Evolutionary conservation across 2,888 invertebrate species (phyloP), one percentile per base, ranked within the genome.

Genomic region (Argyresthia goedartella): DNA sequence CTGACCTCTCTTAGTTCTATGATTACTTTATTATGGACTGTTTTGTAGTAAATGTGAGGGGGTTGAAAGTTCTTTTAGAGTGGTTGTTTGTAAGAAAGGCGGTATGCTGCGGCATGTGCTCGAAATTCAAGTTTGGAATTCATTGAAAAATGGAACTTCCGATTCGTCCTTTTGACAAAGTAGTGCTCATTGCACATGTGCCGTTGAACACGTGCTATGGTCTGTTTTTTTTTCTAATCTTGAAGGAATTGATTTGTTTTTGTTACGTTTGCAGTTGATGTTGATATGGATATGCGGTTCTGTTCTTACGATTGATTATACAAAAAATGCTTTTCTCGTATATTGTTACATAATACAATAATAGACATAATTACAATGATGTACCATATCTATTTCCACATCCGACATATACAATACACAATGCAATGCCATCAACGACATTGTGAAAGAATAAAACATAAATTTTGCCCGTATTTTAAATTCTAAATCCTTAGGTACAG

Each of bases 161-260:
- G 72, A 73, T 71, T 70, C 73, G 66, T 72, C 73, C 68, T 69
- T 70, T 71, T 65, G 59, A 66, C 62, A 62, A 66, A 59, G 64
- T 62, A 64, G 60, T 61, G 62, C 56, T 62, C 65, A 65, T 55
- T 65, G 50, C 70, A 68, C 73, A 71, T 74, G 73, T 72, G 69
- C 60, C 61, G 60, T 15, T 53, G 56, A 66, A 69, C 75, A 73
- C 74, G 74, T 75, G 74, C 69, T 70, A 53, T 52, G 55, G 57
- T 58, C 55, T 72, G 62, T 63, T 66, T 56, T 56, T 66, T 67
- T 63, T 67, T 67, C 59, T 60, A 65, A 67, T 41, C 41, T 16
- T 14, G 25, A 33, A 25, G 9, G 36, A 44, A 14, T 44, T 48
- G 43, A 51, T 11, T 57, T 58, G 51, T 51, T 46, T 33, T n/a